phyloP scores from a whole-genome alignment of 2,888 invertebrate genomes.

The Ormia ochracea region DNA sequence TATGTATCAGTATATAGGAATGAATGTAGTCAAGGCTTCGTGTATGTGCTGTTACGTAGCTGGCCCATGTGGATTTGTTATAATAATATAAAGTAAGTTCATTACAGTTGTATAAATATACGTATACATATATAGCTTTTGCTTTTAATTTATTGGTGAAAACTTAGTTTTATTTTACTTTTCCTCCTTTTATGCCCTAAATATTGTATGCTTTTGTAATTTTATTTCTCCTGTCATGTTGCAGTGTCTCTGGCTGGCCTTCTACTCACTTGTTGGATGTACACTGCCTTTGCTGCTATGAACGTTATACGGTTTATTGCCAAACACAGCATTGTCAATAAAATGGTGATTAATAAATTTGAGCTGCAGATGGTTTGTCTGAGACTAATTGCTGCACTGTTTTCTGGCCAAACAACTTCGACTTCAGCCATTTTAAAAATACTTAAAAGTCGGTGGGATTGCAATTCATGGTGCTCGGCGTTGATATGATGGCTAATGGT shows the following conservation, averaged over 20 bases:
- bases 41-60: too few species aligned
- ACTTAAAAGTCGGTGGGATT: slow-evolving; percentile 90
- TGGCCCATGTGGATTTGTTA: background rate
- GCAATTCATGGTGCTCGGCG: slow-evolving; percentile 88
- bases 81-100: background rate
- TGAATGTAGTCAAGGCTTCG: too few species aligned
- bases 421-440: slow-evolving; percentile 96
- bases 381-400: slow-evolving; percentile 70
- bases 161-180: slow-evolving; percentile 9
- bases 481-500: slow-evolving; percentile 90
- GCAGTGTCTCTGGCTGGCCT: slow-evolving; percentile 19
- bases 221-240: slow-evolving; percentile 62
- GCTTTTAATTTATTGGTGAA: slow-evolving; percentile 30
- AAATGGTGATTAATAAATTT: slow-evolving; percentile 29
- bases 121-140: slow-evolving; percentile 30
- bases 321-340: slow-evolving; percentile 30
- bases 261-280: slow-evolving; percentile 61
- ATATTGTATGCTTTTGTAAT: slow-evolving; percentile 13
- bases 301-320: background rate
- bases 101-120: slow-evolving; percentile 28
- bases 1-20: too few species aligned
- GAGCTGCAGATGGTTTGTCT: slow-evolving; percentile 29
- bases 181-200: slow-evolving; percentile 39
- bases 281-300: slow-evolving; percentile 29
- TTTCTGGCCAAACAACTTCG: slow-evolving; percentile 86